Conservation (phyloP, 2,888 invertebrate species). For the Pheosia gnoma region DNA sequence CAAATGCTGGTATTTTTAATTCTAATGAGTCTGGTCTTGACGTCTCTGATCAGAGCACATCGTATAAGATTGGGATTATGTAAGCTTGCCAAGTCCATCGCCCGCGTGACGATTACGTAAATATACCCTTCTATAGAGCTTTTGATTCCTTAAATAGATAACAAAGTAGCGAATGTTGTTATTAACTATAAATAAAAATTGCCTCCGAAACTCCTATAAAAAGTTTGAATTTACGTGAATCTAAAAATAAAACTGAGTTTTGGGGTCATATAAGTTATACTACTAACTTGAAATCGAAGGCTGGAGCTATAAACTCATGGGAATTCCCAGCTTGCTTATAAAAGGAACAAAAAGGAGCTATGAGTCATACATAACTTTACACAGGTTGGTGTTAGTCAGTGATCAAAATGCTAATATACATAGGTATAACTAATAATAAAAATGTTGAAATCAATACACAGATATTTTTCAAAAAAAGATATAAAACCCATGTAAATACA, state of each 20-base stretch:
- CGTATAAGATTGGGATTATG: too few relatives aligned
- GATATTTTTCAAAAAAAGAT: neutral
- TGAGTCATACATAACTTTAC: conserved; percentile 54
- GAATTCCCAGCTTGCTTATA: conserved; percentile 50
- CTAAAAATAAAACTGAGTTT: conserved; percentile 21
- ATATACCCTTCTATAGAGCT: neutral
- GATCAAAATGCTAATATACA: neutral
- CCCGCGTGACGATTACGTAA: neutral
- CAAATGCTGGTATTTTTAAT: neutral
- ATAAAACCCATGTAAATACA: too few relatives aligned
- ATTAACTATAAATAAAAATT: neutral
- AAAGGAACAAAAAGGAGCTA: conserved; percentile 50
- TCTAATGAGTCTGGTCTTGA: neutral
- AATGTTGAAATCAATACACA: neutral
- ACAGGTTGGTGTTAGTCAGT: conserved; percentile 18
- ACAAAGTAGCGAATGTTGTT: neutral
- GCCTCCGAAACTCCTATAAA: neutral
- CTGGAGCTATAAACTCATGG: conserved; percentile 50
- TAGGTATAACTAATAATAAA: neutral
- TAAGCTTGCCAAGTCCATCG: neutral
- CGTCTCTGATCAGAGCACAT: too few relatives aligned
- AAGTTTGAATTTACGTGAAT: neutral
- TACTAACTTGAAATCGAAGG: conserved; percentile 55
- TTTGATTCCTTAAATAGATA: neutral
- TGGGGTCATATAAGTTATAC: conserved; percentile 42